Conservation (phyloP, 2,888 invertebrate genomes). For the Aplocera efformata region DNA sequence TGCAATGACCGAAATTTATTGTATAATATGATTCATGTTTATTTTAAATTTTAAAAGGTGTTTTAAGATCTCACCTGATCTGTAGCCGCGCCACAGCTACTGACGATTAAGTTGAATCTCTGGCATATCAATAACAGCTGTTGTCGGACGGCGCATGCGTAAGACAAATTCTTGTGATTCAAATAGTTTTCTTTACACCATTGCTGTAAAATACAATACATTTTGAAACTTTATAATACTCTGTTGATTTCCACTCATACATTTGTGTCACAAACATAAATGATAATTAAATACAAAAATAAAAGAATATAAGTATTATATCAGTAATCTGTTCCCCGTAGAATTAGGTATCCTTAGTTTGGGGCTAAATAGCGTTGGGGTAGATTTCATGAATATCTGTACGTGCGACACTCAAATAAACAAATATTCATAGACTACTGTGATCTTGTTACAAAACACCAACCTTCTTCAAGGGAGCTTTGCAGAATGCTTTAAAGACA, state of each 20-base stretch:
- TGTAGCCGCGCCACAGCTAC: slow-evolving; percentile 83
- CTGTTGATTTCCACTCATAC: too few species aligned
- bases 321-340: too few species aligned
- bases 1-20: too few species aligned
- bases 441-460: slow-evolving; percentile 7
- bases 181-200: slow-evolving; percentile 96
- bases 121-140: slow-evolving; percentile 88
- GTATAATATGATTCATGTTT: too few species aligned
- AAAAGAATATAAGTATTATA: too few species aligned
- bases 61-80: slow-evolving; percentile 72
- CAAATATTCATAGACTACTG: too few species aligned
- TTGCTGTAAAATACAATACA: slow-evolving; percentile 63
- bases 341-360: too few species aligned
- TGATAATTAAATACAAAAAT: too few species aligned
- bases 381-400: too few species aligned
- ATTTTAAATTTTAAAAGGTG: not conserved
- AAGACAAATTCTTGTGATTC: slow-evolving; percentile 89
- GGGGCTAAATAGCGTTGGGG: too few species aligned
- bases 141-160: slow-evolving; percentile 88
- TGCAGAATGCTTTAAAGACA: slow-evolving; percentile 89
- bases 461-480: slow-evolving; percentile 84
- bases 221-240: not conserved
- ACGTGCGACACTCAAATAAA: too few species aligned
- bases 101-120: slow-evolving; percentile 79
- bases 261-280: too few species aligned